phyloP scores from a whole-genome alignment of 1,140 invertebrate species.

The Anoplophora glabripennis region DNA sequence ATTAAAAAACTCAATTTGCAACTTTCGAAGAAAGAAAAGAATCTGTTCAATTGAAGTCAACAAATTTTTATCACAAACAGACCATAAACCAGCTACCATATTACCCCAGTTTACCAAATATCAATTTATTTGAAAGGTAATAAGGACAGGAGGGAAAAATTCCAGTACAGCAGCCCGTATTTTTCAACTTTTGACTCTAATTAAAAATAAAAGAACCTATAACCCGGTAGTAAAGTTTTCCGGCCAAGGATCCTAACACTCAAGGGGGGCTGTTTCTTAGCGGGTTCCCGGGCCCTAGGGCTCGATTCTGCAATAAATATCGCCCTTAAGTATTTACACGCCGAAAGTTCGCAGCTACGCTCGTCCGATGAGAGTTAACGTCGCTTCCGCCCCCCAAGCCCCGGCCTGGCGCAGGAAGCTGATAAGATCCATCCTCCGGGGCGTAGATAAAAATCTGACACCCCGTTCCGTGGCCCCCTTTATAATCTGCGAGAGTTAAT shows the following conservation, averaged over 20 bases:
- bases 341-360: not conserved
- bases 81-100: too few species aligned
- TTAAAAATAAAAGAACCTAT: too few species aligned
- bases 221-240: too few species aligned
- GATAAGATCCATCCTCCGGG: not conserved
- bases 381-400: not conserved
- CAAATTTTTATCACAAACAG: too few species aligned
- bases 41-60: too few species aligned
- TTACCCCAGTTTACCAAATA: too few species aligned
- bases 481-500: slow-evolving; percentile 21
- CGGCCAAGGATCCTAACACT: not conserved
- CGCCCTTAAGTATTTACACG: slow-evolving; percentile 3
- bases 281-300: not conserved
- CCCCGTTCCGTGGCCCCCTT: slow-evolving; percentile 11
- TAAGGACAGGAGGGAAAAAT: too few species aligned
- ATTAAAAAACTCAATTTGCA: too few species aligned
- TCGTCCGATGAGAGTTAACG: slow-evolving; percentile 3
- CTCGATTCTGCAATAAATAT: slow-evolving; percentile 1
- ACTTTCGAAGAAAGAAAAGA: too few species aligned
- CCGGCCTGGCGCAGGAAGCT: not conserved
- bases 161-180: too few species aligned
- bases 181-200: too few species aligned
- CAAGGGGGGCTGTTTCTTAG: not conserved
- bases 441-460: slow-evolving; percentile 18
- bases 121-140: too few species aligned